Percentiles rank a stretch among this genome's conserved stretches.
Evolutionary conservation across 2,797 vertebrate species (phyloP).

Genomic region (Sebastes glaucus): DNA sequence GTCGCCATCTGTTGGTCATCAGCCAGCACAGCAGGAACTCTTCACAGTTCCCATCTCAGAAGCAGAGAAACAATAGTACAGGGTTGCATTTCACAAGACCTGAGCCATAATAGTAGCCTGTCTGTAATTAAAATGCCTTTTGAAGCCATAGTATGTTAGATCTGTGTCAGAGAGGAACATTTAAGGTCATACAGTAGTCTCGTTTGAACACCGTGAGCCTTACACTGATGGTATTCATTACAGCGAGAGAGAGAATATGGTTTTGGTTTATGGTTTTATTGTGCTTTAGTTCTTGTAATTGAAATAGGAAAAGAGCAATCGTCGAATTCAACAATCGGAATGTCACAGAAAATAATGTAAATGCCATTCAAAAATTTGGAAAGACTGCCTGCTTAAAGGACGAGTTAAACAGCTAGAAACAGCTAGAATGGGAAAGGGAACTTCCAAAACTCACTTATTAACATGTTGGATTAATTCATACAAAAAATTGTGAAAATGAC

Average conservation of each 20-base stretch:
- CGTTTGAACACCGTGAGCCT: background rate
- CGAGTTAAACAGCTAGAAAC: too few species aligned
- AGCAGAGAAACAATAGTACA: background rate
- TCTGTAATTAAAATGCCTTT: constrained; percentile 3
- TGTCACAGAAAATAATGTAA: background rate
- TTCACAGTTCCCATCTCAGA: background rate
- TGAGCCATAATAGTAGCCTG: background rate
- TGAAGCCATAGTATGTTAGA: background rate
- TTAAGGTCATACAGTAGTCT: background rate
- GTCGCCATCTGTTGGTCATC: constrained; percentile 67
- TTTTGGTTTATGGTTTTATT: background rate
- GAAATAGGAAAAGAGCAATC: background rate
- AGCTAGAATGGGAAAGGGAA: too few species aligned
- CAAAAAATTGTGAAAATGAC: too few species aligned
- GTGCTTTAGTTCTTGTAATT: background rate
- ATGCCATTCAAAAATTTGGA: background rate
- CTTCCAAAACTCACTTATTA: too few species aligned
- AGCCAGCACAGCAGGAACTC: constrained; percentile 18
- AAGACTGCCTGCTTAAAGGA: background rate
- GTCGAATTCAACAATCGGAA: background rate
- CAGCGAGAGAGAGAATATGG: background rate
- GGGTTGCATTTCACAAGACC: background rate
- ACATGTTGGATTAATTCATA: too few species aligned
- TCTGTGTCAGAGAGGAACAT: background rate
- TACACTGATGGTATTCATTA: background rate